Evolutionary conservation across 2,113 vertebrate genomes (phyloP), one percentile per base, ranked within the genome.

Genomic region (Myrmophylax atrothorax): DNA sequence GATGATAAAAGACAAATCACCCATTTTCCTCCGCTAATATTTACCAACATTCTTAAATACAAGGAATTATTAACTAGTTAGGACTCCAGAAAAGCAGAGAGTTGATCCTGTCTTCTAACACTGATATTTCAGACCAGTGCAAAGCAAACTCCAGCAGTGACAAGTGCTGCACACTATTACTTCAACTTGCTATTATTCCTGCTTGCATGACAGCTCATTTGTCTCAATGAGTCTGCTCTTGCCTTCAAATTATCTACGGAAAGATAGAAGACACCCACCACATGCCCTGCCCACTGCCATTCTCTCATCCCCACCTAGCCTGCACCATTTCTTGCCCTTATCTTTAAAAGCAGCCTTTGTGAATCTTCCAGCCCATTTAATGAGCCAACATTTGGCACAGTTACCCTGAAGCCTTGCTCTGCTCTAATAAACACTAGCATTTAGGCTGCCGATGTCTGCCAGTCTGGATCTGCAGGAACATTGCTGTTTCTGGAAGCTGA

Each of bases 371-470:
- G 66, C 33, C 5, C 28, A 49, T 81, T 86, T 72, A 94, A 87
- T 72, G 92, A 95, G 87, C 84, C 78, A 90, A 84, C 62, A 37
- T 67, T 96, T 92, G 94, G 62, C 93, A 93, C 0, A 83, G 89
- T 24, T 56, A 92, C 62, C 78, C 85, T 87, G 76, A 42, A 93
- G 87, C 23, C 75, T 82, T 66, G 79, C 93, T 95, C 56, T 78
- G 67, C 73, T 77, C 92, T 96, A 96, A 96, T 83, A 92, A 96
- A 92, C 81, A 87, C 14, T 24, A 83, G 60, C 69, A 89, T 64
- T 76, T 85, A 85, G 76, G 81, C 64, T 93, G 92, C 60, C 5
- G 1, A 47, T 29, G 64, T 37, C 86, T 96, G 73, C 75, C 87
- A 89, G 62, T 47, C 84, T 84, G 60, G 88, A 96, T 84, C 37